Percentiles rank a stretch among this genome's conserved stretches.
Evolutionary conservation across 2,113 vertebrate genomes (phyloP).

Genomic region (Halichoeres trimaculatus): DNA sequence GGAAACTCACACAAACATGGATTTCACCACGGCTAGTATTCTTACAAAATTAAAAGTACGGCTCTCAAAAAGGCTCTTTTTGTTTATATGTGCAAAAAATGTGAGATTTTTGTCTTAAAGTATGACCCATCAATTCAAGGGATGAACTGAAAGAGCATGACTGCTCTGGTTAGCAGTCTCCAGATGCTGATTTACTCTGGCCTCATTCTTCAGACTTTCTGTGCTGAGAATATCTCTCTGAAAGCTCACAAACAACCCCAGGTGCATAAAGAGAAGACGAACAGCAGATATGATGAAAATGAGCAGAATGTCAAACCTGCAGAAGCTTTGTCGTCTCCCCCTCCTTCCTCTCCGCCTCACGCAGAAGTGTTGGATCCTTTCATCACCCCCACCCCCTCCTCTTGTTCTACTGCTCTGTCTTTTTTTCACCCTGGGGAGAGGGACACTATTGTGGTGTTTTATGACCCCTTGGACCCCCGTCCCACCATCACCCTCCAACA

Average conservation of each 20-base stretch:
- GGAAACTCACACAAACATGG: not conserved
- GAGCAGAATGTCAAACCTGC: constrained; percentile 43
- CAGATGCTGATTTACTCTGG: not conserved
- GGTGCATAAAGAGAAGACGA: not conserved
- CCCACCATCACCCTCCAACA: constrained; percentile 52
- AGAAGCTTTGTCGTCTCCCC: constrained; percentile 55
- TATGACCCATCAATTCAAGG: constrained; percentile 4
- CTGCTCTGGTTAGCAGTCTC: not conserved
- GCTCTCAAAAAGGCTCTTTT: not conserved
- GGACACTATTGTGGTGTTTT: constrained; percentile 78
- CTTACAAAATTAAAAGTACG: too few relatives aligned
- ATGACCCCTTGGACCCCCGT: constrained; percentile 71
- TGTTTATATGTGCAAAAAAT: not conserved
- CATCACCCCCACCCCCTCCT: constrained; percentile 61
- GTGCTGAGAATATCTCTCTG: not conserved
- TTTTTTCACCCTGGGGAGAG: constrained; percentile 76
- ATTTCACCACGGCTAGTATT: not conserved
- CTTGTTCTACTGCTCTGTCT: constrained; percentile 62
- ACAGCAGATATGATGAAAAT: constrained; percentile 34
- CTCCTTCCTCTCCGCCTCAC: constrained; percentile 54
- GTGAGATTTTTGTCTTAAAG: not conserved
- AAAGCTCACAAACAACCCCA: not conserved
- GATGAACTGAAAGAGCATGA: too few relatives aligned
- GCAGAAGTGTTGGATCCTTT: constrained; percentile 80
- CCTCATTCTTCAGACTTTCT: too few relatives aligned